Evolutionary conservation across 1,140 invertebrate species (phyloP).

Genomic region (Danaus plexippus): DNA sequence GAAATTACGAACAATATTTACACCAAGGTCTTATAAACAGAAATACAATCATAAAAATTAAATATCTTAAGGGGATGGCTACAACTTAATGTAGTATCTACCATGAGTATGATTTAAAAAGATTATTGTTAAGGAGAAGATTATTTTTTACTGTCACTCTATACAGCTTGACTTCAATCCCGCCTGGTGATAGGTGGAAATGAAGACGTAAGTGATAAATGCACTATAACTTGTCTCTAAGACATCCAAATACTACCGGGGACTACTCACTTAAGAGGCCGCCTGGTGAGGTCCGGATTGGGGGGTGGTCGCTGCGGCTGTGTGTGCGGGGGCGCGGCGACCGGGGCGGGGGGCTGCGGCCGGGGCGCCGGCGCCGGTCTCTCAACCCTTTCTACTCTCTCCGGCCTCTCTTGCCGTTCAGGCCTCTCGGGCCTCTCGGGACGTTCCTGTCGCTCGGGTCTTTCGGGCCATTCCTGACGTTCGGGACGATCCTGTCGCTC

Average conservation of each 20-base stretch:
- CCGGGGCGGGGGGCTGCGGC: conserved; percentile 21
- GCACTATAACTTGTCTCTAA: too few species aligned
- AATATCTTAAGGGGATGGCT: too few species aligned
- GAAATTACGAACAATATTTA: not conserved
- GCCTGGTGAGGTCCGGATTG: conserved; percentile 77
- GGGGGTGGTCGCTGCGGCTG: conserved; percentile 49
- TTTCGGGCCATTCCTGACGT: conserved; percentile 34
- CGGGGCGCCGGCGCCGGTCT: conserved; percentile 33
- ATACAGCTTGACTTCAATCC: too few species aligned
- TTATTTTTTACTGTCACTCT: too few species aligned
- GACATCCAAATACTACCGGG: too few species aligned
- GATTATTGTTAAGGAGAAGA: too few species aligned
- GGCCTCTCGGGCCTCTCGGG: conserved; percentile 31
- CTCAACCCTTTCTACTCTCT: conserved; percentile 34
- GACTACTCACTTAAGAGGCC: conserved; percentile 78
- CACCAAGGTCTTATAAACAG: too few species aligned
- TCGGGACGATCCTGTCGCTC: conserved; percentile 36
- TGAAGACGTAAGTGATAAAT: too few species aligned
- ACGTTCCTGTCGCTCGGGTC: conserved; percentile 24
- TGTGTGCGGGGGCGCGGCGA: conserved; percentile 24
- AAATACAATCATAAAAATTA: too few species aligned
- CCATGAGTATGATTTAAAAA: too few species aligned
- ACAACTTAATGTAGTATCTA: too few species aligned
- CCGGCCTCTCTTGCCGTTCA: conserved; percentile 29
- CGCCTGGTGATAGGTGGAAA: too few species aligned